phyloP scores from a whole-genome alignment of 2,888 invertebrate genomes.

The Oxystoma pomonae region DNA sequence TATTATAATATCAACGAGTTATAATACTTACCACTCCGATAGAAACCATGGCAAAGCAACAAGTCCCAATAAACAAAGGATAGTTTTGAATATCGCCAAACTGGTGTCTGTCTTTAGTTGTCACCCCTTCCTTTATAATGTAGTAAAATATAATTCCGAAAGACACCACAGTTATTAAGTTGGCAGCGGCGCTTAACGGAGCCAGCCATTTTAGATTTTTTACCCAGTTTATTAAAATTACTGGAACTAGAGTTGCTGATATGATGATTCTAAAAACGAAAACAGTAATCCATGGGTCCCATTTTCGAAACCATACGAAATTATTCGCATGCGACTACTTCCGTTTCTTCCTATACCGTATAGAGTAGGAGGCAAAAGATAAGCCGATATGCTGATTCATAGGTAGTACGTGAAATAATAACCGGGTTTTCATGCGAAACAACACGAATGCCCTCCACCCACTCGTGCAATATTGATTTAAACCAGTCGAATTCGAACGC shows the following conservation, averaged over 20 bases:
- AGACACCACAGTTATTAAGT: slow-evolving; percentile 72
- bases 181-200: slow-evolving; percentile 79
- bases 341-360: too few species aligned
- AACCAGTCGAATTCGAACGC: too few species aligned
- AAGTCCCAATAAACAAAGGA: slow-evolving; percentile 83
- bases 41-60: slow-evolving; percentile 82
- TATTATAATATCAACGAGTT: too few species aligned
- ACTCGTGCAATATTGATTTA: too few species aligned
- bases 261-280: slow-evolving; percentile 54
- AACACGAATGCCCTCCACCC: too few species aligned
- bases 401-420: too few species aligned
- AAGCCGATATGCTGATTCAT: too few species aligned
- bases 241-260: slow-evolving; percentile 65
- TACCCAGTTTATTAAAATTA: slow-evolving; percentile 67
- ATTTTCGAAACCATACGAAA: too few species aligned
- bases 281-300: too few species aligned
- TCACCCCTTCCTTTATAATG: slow-evolving; percentile 60
- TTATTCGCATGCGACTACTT: too few species aligned
- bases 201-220: slow-evolving; percentile 74
- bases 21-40: slow-evolving; percentile 55
- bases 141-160: slow-evolving; percentile 70
- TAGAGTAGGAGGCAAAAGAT: too few species aligned
- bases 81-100: slow-evolving; percentile 53
- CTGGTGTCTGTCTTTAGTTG: slow-evolving; percentile 48
- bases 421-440: too few species aligned